Base-by-base conservation (phyloP, 2,113 vertebrate genomes). In the Taxidea taxus region DNA sequence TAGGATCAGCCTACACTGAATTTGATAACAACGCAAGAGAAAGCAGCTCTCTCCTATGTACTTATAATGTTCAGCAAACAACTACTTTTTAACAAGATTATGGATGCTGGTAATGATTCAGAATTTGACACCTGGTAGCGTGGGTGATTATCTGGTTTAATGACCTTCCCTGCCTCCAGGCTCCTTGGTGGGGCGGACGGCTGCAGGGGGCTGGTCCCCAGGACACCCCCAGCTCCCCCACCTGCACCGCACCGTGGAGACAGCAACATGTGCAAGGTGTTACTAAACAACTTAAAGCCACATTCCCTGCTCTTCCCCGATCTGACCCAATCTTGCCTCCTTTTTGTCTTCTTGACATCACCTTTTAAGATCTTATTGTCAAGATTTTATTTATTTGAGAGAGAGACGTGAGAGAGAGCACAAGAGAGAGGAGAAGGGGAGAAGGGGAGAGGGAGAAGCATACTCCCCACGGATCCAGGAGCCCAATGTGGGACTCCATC, bases 41-140 rank as follows among this genome's bases (percentile, higher is more conserved):
- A 56, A 15, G 25, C 6, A 29, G 11, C 68, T 10, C 27, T 21
- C 20, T 5, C 23, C 72, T 14, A 0, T 0, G 49, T 25, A 25
- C 34, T 97, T 18, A 34, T 15, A 39, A 47, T 0, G n/a, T 31
- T 85, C 68, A 64, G 56, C 60, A 31, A 47, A 90, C 0, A 68
- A n/a, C 75, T 54, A 7, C 1, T 15, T 23, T 42, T 49, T 29
- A 27, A 14, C 2, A 21, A 66, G 75, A 81, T 11, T 4, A 8
- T 5, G 10, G 23, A 42, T 13, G 4, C 54, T 20, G n/a, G 37
- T 37, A 25, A 72, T 0, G 70, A 58, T 47, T 1, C 3, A 0
- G 27, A 60, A 42, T 3, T 18, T 5, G 21, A 66, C 20, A 2
- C 4, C 58, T 6, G 7, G n/a, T 7, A 13, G n/a, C 1, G 0